Conservation (phyloP, 2,888 invertebrate genomes). For the Oscheius sp. region DNA sequence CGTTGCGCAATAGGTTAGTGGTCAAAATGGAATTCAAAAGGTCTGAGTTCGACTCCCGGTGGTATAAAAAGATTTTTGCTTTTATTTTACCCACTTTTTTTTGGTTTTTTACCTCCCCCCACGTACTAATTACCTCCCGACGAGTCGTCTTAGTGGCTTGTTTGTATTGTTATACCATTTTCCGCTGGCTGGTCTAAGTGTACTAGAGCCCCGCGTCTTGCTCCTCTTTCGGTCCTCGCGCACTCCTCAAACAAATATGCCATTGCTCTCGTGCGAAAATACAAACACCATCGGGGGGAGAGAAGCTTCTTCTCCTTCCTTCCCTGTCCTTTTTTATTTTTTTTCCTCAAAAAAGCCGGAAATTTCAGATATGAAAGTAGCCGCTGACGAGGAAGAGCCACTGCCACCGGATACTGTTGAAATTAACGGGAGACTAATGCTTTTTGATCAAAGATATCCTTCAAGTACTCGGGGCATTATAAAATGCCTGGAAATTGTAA, state of each 20-base stretch:
- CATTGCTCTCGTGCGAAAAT: constrained; percentile 33
- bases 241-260: constrained; percentile 34
- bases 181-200: constrained; percentile 10
- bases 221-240: not conserved
- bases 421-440: constrained; percentile 52
- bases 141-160: too few relatives aligned
- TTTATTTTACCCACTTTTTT: too few relatives aligned
- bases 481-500: constrained; percentile 63
- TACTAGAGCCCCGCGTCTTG: constrained; percentile 13
- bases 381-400: too few relatives aligned
- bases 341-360: too few relatives aligned
- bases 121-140: too few relatives aligned
- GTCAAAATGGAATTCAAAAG: too few relatives aligned
- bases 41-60: too few relatives aligned
- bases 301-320: constrained; percentile 1
- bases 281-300: constrained; percentile 25
- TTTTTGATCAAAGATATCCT: constrained; percentile 58
- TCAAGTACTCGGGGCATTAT: constrained; percentile 59
- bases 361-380: too few relatives aligned
- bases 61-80: too few relatives aligned
- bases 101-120: too few relatives aligned
- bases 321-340: not conserved
- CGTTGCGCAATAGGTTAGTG: too few relatives aligned
- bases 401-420: constrained; percentile 33
- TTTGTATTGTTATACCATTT: too few relatives aligned